These are phyloP conservation scores for Uropsilus gracilis DNA, from an alignment of 2,113 vertebrate species.

Conservation along the genomic window DNA sequence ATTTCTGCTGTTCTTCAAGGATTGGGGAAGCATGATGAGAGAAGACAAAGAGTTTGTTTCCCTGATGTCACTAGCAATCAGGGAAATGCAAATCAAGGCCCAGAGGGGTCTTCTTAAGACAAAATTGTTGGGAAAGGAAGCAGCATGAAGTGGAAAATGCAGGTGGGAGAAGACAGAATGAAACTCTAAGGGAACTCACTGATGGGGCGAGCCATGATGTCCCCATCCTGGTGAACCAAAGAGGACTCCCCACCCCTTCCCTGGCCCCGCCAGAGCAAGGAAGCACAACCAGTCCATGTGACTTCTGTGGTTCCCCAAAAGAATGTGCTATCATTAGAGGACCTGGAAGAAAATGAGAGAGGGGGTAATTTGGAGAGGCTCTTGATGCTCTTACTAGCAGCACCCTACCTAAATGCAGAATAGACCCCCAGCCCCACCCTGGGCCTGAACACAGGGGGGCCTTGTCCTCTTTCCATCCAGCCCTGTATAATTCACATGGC, in stretches of 20 bases:
- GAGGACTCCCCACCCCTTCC: not conserved
- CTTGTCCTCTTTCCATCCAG: not conserved
- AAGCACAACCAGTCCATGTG: not conserved
- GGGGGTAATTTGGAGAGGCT: not conserved
- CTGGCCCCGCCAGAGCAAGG: rapidly evolving
- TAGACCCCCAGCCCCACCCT: not conserved
- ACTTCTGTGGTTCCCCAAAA: not conserved
- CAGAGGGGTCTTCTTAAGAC: not conserved
- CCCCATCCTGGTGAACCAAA: not conserved
- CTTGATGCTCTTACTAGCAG: not conserved
- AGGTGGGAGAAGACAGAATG: not conserved
- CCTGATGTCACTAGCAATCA: too few relatives aligned
- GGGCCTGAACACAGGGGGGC: not conserved
- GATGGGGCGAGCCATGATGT: too few relatives aligned
- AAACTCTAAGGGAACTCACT: too few relatives aligned
- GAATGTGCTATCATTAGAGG: not conserved
- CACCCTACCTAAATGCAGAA: not conserved
- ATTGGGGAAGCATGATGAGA: not conserved
- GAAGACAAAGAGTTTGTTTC: not conserved
- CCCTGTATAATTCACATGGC: not conserved
- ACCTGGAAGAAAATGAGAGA: not conserved
- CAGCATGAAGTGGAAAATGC: not conserved
- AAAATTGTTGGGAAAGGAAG: not conserved
- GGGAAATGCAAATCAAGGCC: too few relatives aligned
- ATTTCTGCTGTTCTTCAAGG: not conserved